Conservation (phyloP, 1,140 invertebrate genomes). For the Drosophila suzukii region DNA sequence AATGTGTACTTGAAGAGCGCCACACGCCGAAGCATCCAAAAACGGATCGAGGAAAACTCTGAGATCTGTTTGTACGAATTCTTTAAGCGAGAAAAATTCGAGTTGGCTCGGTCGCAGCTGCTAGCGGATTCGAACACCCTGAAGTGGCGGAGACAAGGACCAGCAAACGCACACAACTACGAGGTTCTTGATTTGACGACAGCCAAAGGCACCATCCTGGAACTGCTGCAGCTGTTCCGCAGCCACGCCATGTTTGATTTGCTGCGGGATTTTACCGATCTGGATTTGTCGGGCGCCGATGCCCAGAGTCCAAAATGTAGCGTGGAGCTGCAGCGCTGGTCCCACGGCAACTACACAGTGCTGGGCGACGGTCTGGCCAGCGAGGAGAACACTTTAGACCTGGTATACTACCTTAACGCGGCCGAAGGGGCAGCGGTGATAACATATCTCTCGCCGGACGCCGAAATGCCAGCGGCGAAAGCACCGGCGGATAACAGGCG, state of each 20-base stretch:
- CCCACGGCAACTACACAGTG: constrained; percentile 87
- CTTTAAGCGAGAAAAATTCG: constrained; percentile 85
- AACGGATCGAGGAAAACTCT: constrained; percentile 86
- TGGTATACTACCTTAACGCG: constrained; percentile 86
- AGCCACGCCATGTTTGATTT: constrained; percentile 86
- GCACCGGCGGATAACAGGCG: neutral
- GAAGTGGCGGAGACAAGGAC: constrained; percentile 87
- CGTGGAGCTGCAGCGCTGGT: constrained; percentile 89
- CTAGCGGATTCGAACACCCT: constrained; percentile 68
- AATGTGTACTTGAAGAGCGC: constrained; percentile 85
- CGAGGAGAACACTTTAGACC: constrained; percentile 86
- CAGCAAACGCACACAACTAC: constrained; percentile 88
- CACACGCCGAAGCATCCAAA: constrained; percentile 85
- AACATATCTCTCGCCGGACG: constrained; percentile 86
- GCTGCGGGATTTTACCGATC: constrained; percentile 88
- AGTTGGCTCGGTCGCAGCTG: constrained; percentile 85
- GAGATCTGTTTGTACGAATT: constrained; percentile 86
- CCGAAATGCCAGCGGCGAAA: constrained; percentile 48
- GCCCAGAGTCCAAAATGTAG: constrained; percentile 84
- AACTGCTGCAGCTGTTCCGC: constrained; percentile 85
- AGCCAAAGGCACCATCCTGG: constrained; percentile 83
- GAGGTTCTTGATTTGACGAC: constrained; percentile 85
- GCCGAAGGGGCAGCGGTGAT: constrained; percentile 84
- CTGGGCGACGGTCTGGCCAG: constrained; percentile 81
- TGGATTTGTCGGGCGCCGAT: constrained; percentile 85